A percentile compares a stretch with the other conserved stretches of the same genome.
phyloP scores from a whole-genome alignment of 2,888 invertebrate species.

The Drosophila conformis region DNA sequence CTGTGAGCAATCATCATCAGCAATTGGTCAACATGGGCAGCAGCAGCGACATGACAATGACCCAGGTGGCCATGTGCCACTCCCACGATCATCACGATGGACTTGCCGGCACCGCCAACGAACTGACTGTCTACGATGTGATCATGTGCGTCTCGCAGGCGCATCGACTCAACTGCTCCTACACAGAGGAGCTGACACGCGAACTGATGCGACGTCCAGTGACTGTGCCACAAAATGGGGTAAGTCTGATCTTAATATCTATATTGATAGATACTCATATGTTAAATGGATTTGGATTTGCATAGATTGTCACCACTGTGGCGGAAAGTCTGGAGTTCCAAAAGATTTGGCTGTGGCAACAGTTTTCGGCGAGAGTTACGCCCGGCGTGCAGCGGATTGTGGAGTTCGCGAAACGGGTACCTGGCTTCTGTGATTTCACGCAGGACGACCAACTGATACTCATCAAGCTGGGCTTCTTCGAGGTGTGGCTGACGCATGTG shows the following conservation, averaged over 20 bases:
- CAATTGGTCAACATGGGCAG: slow-evolving; percentile 67
- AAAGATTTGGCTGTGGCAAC: slow-evolving; percentile 94
- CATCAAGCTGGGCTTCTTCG: slow-evolving; percentile 98
- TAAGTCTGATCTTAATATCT: slow-evolving; percentile 49
- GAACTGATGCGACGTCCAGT: slow-evolving; percentile 90
- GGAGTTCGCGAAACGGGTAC: slow-evolving; percentile 97
- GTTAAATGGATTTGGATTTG: neutral
- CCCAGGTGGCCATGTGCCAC: slow-evolving; percentile 71
- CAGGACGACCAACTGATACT: slow-evolving; percentile 99
- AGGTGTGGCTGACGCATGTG: slow-evolving; percentile 96
- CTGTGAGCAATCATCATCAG: slow-evolving; percentile 68
- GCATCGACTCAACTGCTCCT: slow-evolving; percentile 94
- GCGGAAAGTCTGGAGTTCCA: slow-evolving; percentile 90
- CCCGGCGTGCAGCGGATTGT: slow-evolving; percentile 97
- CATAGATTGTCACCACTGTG: slow-evolving; percentile 87
- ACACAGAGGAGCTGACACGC: slow-evolving; percentile 93
- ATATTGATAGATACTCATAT: neutral
- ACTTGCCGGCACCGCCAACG: slow-evolving; percentile 85
- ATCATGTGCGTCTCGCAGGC: slow-evolving; percentile 93
- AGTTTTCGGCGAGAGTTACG: slow-evolving; percentile 93
- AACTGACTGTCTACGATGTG: slow-evolving; percentile 91
- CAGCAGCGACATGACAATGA: slow-evolving; percentile 57
- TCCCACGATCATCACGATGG: slow-evolving; percentile 65
- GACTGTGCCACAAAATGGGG: slow-evolving; percentile 86
- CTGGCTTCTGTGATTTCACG: slow-evolving; percentile 94